Conservation (phyloP, 2,888 invertebrate species). For the Acronicta aceris region DNA sequence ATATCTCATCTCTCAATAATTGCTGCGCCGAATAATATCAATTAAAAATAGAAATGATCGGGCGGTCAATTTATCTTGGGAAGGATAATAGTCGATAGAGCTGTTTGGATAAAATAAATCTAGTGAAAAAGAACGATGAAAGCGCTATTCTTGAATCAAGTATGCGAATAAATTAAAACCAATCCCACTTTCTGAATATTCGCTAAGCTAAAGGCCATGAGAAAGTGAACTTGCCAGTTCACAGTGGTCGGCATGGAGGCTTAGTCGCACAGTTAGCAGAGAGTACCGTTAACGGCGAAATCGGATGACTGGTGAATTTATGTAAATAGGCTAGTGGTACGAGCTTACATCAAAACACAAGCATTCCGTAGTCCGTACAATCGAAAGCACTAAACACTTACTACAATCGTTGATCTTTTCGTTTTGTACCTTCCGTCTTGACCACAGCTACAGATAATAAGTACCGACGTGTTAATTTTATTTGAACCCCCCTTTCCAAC, state of each 20-base stretch:
- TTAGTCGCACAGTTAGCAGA: conserved; percentile 34
- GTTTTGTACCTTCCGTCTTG: no score
- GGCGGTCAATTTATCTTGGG: background rate
- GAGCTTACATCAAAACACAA: conserved; percentile 55
- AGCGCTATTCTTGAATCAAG: conserved; percentile 21
- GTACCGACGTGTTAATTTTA: background rate
- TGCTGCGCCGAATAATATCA: no score
- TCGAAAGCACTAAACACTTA: conserved; percentile 25
- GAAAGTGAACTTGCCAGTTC: conserved; percentile 78
- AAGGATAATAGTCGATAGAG: background rate
- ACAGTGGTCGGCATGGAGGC: conserved; percentile 40
- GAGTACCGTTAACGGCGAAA: conserved; percentile 84
- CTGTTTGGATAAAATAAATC: background rate
- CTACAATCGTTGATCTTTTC: conserved; percentile 1
- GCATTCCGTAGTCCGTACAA: conserved; percentile 39
- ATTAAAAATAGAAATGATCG: no score
- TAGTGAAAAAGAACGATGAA: background rate
- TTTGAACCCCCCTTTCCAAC: background rate
- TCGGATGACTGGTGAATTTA: conserved; percentile 75
- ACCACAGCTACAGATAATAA: no score
- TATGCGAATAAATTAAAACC: conserved; percentile 15
- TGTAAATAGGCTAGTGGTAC: conserved; percentile 80
- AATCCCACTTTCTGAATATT: conserved; percentile 45
- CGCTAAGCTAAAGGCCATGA: conserved; percentile 65
- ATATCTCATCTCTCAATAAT: no score